Evolutionary conservation across 2,888 invertebrate species (phyloP).

Genomic region (Nipponacmea schrenckii): DNA sequence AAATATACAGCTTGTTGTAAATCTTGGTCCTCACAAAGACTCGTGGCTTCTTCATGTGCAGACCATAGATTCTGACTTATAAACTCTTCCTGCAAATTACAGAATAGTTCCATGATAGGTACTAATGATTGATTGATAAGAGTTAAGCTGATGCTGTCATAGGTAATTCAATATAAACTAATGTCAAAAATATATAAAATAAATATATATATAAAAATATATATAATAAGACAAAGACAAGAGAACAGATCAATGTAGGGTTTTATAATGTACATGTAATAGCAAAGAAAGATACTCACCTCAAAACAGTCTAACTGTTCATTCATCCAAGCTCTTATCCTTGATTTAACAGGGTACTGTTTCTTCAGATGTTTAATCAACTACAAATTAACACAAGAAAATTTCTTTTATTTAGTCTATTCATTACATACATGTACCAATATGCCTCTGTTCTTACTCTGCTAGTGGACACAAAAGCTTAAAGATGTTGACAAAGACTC

Average conservation of each 20-base stretch:
- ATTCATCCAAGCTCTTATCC: slow-evolving; percentile 81
- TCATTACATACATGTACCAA: background rate
- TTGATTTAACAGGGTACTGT: slow-evolving; percentile 80
- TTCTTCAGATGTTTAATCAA: slow-evolving; percentile 76
- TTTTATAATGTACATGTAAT: too few relatives aligned
- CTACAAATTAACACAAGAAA: slow-evolving; percentile 51
- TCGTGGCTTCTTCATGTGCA: slow-evolving; percentile 88
- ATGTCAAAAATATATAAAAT: too few relatives aligned
- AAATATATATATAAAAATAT: too few relatives aligned
- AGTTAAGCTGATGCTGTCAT: too few relatives aligned
- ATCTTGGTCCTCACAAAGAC: slow-evolving; percentile 80
- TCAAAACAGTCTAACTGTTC: slow-evolving; percentile 75
- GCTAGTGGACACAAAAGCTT: background rate
- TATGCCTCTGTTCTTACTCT: background rate
- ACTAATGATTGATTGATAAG: too few relatives aligned
- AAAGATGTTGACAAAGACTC: too few relatives aligned
- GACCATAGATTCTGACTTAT: slow-evolving; percentile 84
- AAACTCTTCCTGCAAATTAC: slow-evolving; percentile 71
- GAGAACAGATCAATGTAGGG: too few relatives aligned
- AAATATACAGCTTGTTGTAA: slow-evolving; percentile 89
- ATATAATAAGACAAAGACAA: too few relatives aligned
- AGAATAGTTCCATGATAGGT: background rate
- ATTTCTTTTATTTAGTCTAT: background rate
- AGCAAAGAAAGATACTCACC: slow-evolving; percentile 44
- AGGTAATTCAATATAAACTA: too few relatives aligned